Conservation (phyloP, 2,888 invertebrate species). For the Temnothorax ravouxi region DNA sequence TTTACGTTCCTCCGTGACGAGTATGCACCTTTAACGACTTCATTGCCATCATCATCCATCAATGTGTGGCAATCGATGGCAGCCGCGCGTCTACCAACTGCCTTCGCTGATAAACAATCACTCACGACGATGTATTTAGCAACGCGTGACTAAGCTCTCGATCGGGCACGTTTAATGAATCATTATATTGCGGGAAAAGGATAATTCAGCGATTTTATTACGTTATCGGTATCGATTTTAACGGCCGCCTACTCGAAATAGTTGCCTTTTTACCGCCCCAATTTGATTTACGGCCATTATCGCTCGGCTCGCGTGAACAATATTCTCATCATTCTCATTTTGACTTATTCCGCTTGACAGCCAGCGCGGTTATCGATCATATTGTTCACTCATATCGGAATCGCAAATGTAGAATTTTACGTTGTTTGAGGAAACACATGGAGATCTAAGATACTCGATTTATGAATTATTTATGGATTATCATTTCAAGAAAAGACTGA, state of each 20-base stretch:
- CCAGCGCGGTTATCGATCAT: not conserved
- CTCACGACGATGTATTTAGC: constrained; percentile 34
- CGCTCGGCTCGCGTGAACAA: constrained; percentile 17
- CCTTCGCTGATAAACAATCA: constrained; percentile 47
- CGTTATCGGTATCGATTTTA: constrained; percentile 38
- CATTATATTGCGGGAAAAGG: constrained; percentile 42
- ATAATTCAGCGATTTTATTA: constrained; percentile 41
- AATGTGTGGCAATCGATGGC: constrained; percentile 55
- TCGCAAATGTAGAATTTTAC: not conserved
- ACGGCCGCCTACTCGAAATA: not conserved
- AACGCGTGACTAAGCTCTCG: constrained; percentile 31
- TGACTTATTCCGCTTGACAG: not conserved
- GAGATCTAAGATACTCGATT: not conserved
- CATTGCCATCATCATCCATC: constrained; percentile 62
- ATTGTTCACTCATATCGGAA: not conserved
- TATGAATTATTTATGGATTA: constrained; percentile 17
- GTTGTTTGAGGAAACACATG: not conserved
- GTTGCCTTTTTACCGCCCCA: constrained; percentile 24
- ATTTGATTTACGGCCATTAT: constrained; percentile 54
- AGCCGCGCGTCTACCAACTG: constrained; percentile 49
- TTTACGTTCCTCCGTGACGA: constrained; percentile 34
- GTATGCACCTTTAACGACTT: constrained; percentile 52
- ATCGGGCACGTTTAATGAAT: constrained; percentile 48
- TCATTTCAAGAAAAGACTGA: not conserved
- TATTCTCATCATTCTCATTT: not conserved